Percentiles rank a stretch among this genome's conserved stretches.
Conservation (phyloP, 2,113 vertebrate genomes). For the Montifringilla adamsi region DNA sequence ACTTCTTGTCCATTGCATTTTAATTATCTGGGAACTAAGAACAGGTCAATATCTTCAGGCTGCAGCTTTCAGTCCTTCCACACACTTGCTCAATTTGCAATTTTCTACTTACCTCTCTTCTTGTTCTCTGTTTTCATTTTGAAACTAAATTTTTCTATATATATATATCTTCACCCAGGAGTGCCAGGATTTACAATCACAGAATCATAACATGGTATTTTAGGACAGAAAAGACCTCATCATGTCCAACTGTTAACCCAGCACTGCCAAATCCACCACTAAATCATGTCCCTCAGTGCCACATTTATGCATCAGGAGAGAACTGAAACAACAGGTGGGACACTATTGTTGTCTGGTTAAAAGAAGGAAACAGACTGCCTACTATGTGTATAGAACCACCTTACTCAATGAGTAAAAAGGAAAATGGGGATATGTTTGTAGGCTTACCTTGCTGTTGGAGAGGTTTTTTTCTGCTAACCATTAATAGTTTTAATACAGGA, state of each 20-base stretch:
- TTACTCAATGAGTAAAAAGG: not conserved
- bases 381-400: fast-evolving
- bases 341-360: not conserved
- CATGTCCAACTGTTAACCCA: not conserved
- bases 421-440: not conserved
- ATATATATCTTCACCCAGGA: not conserved
- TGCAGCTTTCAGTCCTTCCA: not conserved
- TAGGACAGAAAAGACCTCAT: not conserved
- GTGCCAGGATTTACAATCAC: not conserved
- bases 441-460: not conserved
- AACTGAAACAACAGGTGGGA: not conserved
- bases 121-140: not conserved
- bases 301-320: not conserved
- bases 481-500: not conserved
- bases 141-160: not conserved
- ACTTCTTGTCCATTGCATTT: not conserved
- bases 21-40: not conserved
- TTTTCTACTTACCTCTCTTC: not conserved
- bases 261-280: not conserved
- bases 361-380: not conserved
- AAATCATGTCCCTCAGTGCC: not conserved
- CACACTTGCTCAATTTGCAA: not conserved
- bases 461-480: not conserved
- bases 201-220: not conserved
- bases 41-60: not conserved